These are phyloP conservation scores for Carettochelys insculpta DNA, from an alignment of 2,113 vertebrate genomes.

Conservation along the genomic window DNA sequence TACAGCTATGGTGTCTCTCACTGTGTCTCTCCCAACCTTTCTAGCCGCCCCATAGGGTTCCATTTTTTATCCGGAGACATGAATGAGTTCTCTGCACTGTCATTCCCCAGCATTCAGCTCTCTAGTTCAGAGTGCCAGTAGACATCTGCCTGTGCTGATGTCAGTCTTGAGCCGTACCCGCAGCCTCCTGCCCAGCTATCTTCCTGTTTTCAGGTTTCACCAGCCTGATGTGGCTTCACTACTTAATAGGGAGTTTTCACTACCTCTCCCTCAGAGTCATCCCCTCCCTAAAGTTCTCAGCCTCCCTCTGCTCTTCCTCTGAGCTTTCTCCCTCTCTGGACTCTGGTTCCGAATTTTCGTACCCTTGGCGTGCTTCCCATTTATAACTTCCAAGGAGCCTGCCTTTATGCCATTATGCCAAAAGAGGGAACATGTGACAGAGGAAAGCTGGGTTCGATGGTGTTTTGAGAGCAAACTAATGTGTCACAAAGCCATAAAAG, in stretches of 20 bases:
- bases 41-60: not conserved
- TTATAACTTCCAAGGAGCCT: not conserved
- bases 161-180: not conserved
- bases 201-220: too few relatives aligned
- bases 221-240: too few relatives aligned
- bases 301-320: not conserved
- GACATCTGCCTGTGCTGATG: not conserved
- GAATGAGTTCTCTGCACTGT: not conserved
- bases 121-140: not conserved
- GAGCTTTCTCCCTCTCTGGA: not conserved
- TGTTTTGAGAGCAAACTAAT: not conserved
- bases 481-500: not conserved
- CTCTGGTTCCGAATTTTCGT: not conserved
- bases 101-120: not conserved
- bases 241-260: not conserved
- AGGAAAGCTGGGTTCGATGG: not conserved
- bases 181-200: too few relatives aligned
- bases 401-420: not conserved
- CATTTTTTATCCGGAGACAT: not conserved
- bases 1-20: not conserved
- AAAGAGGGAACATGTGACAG: not conserved
- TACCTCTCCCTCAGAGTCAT: not conserved
- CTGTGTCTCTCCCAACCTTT: not conserved
- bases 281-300: not conserved
- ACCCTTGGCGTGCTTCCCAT: not conserved